These are phyloP conservation scores for Sebastes matsubarae DNA, from an alignment of 2,797 vertebrate genomes.

Conservation along the genomic window DNA sequence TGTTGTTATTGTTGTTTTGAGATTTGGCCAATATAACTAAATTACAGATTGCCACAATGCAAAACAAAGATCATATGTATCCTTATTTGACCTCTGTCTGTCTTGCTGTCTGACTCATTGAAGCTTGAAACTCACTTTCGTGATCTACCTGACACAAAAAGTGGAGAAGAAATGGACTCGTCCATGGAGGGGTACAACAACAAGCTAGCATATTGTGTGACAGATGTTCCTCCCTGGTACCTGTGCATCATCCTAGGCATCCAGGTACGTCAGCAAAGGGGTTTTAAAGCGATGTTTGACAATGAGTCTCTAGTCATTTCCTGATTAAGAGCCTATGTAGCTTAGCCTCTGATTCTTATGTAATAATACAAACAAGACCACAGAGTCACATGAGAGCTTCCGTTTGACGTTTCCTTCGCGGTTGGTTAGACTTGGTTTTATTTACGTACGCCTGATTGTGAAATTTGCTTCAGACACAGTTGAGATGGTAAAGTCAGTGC, in stretches of 20 bases:
- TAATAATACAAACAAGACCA: slow-evolving; percentile 25
- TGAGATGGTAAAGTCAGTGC: background rate
- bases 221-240: slow-evolving; percentile 93
- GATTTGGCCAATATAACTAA: background rate
- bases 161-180: slow-evolving; percentile 26
- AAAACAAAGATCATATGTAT: background rate
- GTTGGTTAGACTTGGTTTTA: slow-evolving; percentile 9
- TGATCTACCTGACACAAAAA: slow-evolving; percentile 54
- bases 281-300: background rate
- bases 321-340: background rate
- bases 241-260: slow-evolving; percentile 93
- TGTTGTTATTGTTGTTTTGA: background rate
- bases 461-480: slow-evolving; percentile 12
- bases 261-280: slow-evolving; percentile 84
- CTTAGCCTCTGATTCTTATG: background rate
- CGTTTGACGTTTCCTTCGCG: background rate
- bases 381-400: slow-evolving; percentile 37
- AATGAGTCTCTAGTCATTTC: background rate
- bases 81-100: background rate
- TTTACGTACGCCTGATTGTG: background rate
- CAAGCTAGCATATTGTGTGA: slow-evolving; percentile 87
- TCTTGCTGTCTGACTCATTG: background rate
- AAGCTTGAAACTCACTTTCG: slow-evolving; percentile 82
- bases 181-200: slow-evolving; percentile 45
- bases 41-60: background rate